These are phyloP conservation scores for Stichodactyla mertensii DNA, from an alignment of 64 coral and sea anemone species.

Conservation along the genomic window DNA sequence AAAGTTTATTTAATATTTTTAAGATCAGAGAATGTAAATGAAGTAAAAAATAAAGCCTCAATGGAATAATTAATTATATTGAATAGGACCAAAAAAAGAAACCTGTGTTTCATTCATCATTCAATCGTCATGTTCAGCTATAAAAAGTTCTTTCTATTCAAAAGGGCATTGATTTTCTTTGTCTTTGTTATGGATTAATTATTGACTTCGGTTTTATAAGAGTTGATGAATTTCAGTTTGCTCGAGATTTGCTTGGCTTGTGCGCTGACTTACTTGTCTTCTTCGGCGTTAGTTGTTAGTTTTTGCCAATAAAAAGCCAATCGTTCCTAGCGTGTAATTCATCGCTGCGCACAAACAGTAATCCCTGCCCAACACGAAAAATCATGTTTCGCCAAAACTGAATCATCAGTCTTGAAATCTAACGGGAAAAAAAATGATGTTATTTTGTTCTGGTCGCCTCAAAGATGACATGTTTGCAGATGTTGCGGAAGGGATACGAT, in stretches of 20 bases:
- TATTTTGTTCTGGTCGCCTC: neutral
- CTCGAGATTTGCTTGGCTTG: neutral
- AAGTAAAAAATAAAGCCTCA: neutral
- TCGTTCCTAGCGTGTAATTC: neutral
- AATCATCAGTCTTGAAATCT: neutral
- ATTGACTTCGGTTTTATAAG: neutral
- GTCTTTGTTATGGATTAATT: neutral
- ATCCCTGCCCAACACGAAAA: neutral
- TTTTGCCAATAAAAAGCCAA: neutral
- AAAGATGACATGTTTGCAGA: neutral
- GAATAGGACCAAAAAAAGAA: neutral
- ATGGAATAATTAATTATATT: conserved; percentile 14
- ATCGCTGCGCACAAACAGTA: too few species aligned
- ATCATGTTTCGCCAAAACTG: neutral
- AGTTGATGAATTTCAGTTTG: neutral
- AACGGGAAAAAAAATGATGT: neutral
- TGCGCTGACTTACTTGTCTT: neutral
- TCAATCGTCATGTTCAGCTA: neutral
- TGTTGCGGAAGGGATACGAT: neutral
- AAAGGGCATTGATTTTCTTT: neutral
- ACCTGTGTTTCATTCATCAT: neutral
- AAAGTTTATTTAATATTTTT: neutral
- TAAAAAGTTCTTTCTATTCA: neutral
- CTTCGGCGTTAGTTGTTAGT: neutral
- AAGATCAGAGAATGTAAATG: neutral